A percentile compares a stretch with the other conserved stretches of the same genome.
phyloP scores from a whole-genome alignment of 1,140 invertebrate species.

The Homalodisca vitripennis region DNA sequence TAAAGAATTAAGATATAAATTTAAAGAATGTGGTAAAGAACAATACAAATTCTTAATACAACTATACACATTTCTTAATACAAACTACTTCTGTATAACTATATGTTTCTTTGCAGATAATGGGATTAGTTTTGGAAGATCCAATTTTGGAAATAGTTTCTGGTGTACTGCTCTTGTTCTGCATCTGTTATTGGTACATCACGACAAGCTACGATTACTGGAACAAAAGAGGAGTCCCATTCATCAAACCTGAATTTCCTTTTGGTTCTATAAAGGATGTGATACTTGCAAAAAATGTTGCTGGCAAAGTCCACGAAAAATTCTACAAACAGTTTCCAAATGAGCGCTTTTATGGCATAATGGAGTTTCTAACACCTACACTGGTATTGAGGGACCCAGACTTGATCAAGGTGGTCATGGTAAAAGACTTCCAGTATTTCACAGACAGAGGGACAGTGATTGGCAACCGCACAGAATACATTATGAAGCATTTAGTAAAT shows the following conservation, averaged over 20 bases:
- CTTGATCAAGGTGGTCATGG: constrained; percentile 52
- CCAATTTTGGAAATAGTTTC: no score
- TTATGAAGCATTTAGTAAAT: constrained; percentile 52
- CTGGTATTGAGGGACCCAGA: constrained; percentile 43
- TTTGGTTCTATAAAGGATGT: constrained; percentile 34
- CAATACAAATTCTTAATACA: no score
- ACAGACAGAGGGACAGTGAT: constrained; percentile 50
- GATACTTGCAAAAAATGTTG: not conserved
- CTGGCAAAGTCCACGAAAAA: constrained; percentile 6
- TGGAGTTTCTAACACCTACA: not conserved
- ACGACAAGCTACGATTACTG: constrained; percentile 32
- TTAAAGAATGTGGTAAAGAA: no score
- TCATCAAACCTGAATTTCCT: constrained; percentile 25
- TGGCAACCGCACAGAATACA: constrained; percentile 51
- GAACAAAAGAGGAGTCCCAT: constrained; percentile 32
- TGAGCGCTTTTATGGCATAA: constrained; percentile 6
- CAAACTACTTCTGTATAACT: no score
- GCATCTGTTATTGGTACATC: not conserved
- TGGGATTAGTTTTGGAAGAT: no score
- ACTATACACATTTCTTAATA: no score
- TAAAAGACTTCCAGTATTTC: constrained; percentile 57
- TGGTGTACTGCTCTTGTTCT: not conserved
- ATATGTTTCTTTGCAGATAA: no score
- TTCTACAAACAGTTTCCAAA: constrained; percentile 10
- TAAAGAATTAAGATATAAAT: no score